Evolutionary conservation across 2,113 vertebrate species (phyloP).

Genomic region (Neolamprologus longior): DNA sequence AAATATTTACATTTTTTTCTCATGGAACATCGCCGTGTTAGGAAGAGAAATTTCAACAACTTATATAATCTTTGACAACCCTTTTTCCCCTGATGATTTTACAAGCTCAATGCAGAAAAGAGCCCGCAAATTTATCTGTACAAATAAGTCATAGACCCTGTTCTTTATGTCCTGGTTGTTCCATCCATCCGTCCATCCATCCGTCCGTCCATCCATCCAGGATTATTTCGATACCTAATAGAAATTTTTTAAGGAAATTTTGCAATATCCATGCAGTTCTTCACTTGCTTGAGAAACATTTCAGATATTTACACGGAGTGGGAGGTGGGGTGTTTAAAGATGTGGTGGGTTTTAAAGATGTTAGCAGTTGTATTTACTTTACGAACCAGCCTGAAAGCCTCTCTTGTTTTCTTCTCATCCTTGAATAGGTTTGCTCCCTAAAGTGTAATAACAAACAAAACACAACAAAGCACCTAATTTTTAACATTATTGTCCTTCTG

Average conservation of each 20-base stretch:
- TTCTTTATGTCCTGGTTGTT: not conserved
- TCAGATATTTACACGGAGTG: not conserved
- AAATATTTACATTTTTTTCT: not conserved
- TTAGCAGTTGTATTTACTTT: not conserved
- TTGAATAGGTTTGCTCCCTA: not conserved
- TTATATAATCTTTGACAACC: not conserved
- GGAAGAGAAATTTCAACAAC: not conserved
- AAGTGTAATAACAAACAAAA: not conserved
- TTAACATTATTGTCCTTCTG: not conserved
- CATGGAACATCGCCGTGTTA: not conserved
- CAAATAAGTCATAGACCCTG: not conserved
- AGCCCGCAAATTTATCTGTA: fast-evolving
- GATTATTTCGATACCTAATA: not conserved
- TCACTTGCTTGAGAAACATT: not conserved
- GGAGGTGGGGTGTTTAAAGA: not conserved
- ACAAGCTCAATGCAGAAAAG: not conserved
- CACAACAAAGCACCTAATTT: not conserved
- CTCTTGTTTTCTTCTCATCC: not conserved
- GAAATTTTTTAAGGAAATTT: not conserved
- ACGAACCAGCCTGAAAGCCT: not conserved
- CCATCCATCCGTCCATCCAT: fast-evolving
- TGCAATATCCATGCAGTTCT: not conserved
- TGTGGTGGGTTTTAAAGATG: not conserved
- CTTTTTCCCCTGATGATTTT: not conserved
- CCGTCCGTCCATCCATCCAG: not conserved